phyloP scores from a whole-genome alignment of 2,888 invertebrate genomes.

The Copidosoma aretas region DNA sequence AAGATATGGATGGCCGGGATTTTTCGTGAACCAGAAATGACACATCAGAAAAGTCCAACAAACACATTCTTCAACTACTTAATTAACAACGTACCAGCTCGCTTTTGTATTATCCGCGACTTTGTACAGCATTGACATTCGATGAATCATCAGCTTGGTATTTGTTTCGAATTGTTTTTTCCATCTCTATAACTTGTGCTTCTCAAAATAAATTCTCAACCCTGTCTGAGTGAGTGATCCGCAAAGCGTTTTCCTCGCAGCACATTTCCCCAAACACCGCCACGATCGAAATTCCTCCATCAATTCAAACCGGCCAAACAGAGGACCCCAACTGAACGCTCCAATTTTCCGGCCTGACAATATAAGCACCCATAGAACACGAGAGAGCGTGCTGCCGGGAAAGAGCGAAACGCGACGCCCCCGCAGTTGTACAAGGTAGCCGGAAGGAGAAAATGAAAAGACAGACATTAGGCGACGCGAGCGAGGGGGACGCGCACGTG shows the following conservation, averaged over 20 bases:
- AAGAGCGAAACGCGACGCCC: neutral
- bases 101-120: too few relatives aligned
- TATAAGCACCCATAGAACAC: too few relatives aligned
- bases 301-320: slow-evolving; percentile 2
- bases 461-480: neutral
- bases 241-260: neutral
- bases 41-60: too few relatives aligned
- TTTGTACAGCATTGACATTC: too few relatives aligned
- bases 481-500: slow-evolving; percentile 32
- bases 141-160: too few relatives aligned
- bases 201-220: too few relatives aligned
- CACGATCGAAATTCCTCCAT: slow-evolving; percentile 1
- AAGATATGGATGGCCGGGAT: slow-evolving; percentile 2
- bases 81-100: too few relatives aligned
- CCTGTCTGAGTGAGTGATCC: neutral
- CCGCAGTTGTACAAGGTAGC: neutral
- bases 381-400: too few relatives aligned
- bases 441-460: slow-evolving; percentile 14
- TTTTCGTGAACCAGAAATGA: too few relatives aligned
- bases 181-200: too few relatives aligned
- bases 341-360: neutral
- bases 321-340: neutral
- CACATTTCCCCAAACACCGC: neutral
- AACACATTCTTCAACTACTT: too few relatives aligned
- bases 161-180: too few relatives aligned